Conservation (phyloP, 2,113 vertebrate genomes). For the Opisthocomus hoazin region DNA sequence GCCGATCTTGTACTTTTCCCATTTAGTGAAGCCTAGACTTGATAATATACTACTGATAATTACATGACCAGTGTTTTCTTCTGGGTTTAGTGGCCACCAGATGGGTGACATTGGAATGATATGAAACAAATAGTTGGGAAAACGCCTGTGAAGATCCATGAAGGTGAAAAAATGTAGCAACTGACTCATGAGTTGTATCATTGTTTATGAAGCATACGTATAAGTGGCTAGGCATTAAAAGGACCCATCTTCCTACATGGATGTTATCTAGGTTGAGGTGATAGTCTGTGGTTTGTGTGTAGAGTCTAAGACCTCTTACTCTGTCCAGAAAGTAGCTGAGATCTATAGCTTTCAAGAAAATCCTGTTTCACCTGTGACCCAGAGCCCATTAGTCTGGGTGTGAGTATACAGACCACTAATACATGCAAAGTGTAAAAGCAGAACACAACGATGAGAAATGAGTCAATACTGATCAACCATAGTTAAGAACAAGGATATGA, state of each 20-base stretch:
- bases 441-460: background rate
- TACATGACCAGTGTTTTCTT: background rate
- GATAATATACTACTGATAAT: background rate
- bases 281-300: background rate
- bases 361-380: background rate
- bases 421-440: background rate
- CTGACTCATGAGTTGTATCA: background rate
- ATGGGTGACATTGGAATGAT: background rate
- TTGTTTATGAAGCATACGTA: background rate
- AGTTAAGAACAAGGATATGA: background rate
- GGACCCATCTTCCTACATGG: background rate
- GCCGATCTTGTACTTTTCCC: background rate
- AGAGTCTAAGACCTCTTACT: background rate
- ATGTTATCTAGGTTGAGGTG: background rate
- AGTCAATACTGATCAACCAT: background rate
- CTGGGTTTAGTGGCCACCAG: background rate
- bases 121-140: background rate
- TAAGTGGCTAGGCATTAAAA: background rate
- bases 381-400: background rate
- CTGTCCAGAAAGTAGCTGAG: background rate
- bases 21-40: background rate
- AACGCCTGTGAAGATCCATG: background rate
- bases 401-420: background rate
- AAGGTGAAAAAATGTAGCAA: background rate
- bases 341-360: background rate